Base-by-base conservation (phyloP, 2,113 vertebrate genomes). In the Calyptomena viridis region DNA sequence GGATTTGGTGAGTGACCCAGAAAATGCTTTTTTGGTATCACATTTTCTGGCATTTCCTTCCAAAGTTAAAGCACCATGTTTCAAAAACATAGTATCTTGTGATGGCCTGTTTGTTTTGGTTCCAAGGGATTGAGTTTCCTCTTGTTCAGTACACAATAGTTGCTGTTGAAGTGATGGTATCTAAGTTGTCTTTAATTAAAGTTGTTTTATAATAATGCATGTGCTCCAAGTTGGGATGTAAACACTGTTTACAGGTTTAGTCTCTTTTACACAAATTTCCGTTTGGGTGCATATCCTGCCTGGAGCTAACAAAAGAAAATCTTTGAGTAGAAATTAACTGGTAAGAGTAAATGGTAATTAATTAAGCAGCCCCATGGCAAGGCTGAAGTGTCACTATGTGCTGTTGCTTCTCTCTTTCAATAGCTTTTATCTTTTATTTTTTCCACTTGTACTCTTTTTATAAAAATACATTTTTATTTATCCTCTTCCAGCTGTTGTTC, bases 231-330 rank as follows among this genome's bases (percentile, higher is more conserved):
- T 56, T 60, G 60, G 66, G 74, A 39, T 31, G 44, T 73, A 89
- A 91, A 40, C 28, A 44, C 14, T 69, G 52, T 89, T 95, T 95
- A 90, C 63, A 75, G 28, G 71, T 92, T 96, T 76, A 90, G 24
- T 33, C 7, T 82, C 82, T 89, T 89, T 85, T 46, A 90, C 42
- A 89, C 55, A 75, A 64, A 96, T 95, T 97, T 97, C 95, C 9
- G 1, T 82, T 67, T 0, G 0, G 53, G 60, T 67, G 78, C 37
- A 28, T 76, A 92, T 49, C 27, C 62, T 80, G 83, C 82, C 63
- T 73, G 49, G 33, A 76, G 31, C 46, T 81, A 94, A 83, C 22
- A n/a, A 81, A 95, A 89, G 72, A 52, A 88, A 81, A 84, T 53
- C 50, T 91, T 60, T 71, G 30, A 24, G 33, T 22, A 63, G 64